Conservation (phyloP, 2,797 vertebrate genomes). For the Xenopus petersii region DNA sequence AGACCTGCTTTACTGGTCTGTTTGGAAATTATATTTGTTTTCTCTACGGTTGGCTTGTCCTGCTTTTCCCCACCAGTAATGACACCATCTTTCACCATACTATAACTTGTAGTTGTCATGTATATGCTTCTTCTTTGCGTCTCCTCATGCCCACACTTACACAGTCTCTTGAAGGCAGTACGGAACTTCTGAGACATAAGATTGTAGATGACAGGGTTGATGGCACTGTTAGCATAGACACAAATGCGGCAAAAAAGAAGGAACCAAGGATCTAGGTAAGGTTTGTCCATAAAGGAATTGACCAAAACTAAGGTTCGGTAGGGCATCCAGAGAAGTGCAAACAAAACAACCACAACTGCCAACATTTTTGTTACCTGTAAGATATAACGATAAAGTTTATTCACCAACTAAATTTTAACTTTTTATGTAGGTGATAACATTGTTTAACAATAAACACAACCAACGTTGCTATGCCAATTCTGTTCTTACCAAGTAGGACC, state of each 20-base stretch:
- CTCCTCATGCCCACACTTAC: conserved; percentile 60
- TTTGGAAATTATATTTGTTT: background rate
- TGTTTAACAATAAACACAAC: background rate
- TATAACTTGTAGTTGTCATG: conserved; percentile 54
- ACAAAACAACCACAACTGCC: conserved; percentile 73
- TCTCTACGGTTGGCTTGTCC: background rate
- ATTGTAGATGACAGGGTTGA: conserved; percentile 80
- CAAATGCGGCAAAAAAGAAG: conserved; percentile 74
- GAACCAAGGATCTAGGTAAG: conserved; percentile 75
- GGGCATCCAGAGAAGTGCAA: conserved; percentile 77
- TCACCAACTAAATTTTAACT: too few relatives aligned
- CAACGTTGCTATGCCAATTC: background rate
- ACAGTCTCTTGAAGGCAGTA: conserved; percentile 69
- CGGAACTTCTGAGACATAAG: conserved; percentile 81
- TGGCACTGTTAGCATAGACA: conserved; percentile 78
- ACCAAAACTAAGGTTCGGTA: conserved; percentile 75
- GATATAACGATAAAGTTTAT: background rate
- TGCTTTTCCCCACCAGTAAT: conserved; percentile 50
- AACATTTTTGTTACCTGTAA: conserved; percentile 78
- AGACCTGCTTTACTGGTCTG: background rate
- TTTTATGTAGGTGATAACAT: background rate
- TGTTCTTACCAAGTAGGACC: too few relatives aligned
- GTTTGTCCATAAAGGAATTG: conserved; percentile 72
- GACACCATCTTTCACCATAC: conserved; percentile 53
- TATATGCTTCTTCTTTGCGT: conserved; percentile 56